A percentile compares a stretch with the other conserved stretches of the same genome.
phyloP scores from a whole-genome alignment of 1,140 invertebrate species.

The Caerostris darwini region DNA sequence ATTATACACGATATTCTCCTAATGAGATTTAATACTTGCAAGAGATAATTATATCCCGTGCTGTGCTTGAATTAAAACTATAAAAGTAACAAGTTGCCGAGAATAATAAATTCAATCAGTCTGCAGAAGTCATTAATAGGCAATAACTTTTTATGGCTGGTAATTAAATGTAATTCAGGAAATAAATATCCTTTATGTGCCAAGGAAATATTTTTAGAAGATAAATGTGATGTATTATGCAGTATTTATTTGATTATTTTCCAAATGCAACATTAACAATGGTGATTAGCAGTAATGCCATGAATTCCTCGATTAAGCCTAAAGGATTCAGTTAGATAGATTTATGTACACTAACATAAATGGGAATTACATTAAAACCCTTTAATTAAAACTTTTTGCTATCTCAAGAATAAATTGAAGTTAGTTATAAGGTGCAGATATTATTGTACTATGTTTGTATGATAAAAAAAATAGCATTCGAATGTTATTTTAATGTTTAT shows the following conservation, averaged over 20 bases:
- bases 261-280: not conserved
- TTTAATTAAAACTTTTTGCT: not conserved
- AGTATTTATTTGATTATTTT: not conserved
- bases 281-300: not conserved
- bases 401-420: no score
- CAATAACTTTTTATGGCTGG: not conserved
- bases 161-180: not conserved
- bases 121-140: not conserved
- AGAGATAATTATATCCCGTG: no score
- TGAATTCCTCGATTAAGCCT: not conserved
- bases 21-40: not conserved
- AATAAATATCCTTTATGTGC: not conserved
- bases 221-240: not conserved
- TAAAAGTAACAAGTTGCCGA: not conserved
- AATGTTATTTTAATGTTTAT: no score
- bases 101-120: not conserved
- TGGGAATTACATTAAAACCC: not conserved
- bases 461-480: no score
- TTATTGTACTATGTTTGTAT: no score
- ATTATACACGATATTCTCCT: not conserved
- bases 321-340: not conserved
- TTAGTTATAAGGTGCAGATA: no score
- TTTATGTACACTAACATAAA: not conserved
- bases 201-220: not conserved
- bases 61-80: not conserved